phyloP scores from a whole-genome alignment of 2,888 invertebrate genomes.

The Erebia aethiops region DNA sequence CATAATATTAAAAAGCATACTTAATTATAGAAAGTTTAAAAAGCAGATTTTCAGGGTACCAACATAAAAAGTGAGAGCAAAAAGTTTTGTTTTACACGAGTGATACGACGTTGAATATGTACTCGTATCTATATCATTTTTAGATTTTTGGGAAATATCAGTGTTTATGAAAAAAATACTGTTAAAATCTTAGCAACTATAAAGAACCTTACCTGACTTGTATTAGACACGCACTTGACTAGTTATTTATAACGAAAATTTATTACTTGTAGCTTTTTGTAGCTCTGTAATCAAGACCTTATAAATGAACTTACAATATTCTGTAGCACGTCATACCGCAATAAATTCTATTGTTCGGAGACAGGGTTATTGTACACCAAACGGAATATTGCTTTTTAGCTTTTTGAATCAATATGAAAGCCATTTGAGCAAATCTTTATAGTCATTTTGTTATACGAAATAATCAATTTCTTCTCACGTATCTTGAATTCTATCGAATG shows the following conservation, averaged over 20 bases:
- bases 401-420: conserved; percentile 4
- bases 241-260: background rate
- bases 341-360: conserved; percentile 2
- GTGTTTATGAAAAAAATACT: no score
- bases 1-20: no score
- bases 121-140: no score
- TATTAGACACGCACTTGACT: no score
- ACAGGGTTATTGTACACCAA: conserved; percentile 5
- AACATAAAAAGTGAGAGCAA: no score
- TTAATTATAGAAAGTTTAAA: no score
- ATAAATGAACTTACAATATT: conserved; percentile 14
- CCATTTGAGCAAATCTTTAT: conserved; percentile 5
- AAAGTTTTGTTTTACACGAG: no score
- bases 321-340: conserved; percentile 9
- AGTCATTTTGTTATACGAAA: conserved; percentile 10
- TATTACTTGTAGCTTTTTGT: background rate
- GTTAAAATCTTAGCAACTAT: no score
- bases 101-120: no score
- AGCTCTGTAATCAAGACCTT: background rate
- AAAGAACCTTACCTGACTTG: no score
- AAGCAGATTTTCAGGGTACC: no score
- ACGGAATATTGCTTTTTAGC: conserved; percentile 2
- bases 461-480: conserved; percentile 23
- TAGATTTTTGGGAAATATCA: no score
- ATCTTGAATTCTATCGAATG: background rate